phyloP scores from a whole-genome alignment of 1,140 invertebrate genomes.

The Hydropsyche tenuis region DNA sequence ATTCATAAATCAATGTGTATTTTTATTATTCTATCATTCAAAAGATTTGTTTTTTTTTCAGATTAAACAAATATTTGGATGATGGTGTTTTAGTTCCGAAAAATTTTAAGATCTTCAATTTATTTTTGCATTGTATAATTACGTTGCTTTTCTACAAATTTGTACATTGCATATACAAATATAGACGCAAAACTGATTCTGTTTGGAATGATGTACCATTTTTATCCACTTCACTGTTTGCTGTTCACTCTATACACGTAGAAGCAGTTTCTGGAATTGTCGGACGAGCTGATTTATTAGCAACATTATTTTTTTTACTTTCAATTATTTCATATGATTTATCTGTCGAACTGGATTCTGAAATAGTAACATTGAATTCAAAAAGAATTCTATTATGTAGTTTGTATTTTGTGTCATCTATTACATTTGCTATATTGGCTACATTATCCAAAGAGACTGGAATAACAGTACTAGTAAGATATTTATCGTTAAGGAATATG shows the following conservation, averaged over 20 bases:
- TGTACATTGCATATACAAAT: conserved; percentile 4
- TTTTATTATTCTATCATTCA: conserved; percentile 13
- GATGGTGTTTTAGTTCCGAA: conserved; percentile 65
- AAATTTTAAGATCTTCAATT: conserved; percentile 77
- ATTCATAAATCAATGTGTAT: background rate
- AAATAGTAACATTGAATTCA: background rate
- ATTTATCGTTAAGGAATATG: conserved; percentile 41
- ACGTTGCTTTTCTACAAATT: conserved; percentile 48
- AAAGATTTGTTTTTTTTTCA: background rate
- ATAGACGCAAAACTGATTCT: conserved; percentile 11
- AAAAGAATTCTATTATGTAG: conserved; percentile 26
- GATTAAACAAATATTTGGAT: conserved; percentile 66
- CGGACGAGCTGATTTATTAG: conserved; percentile 90
- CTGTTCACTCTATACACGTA: conserved; percentile 93
- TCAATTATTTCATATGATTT: conserved; percentile 70
- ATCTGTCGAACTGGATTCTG: conserved; percentile 51
- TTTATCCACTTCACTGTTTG: conserved; percentile 79
- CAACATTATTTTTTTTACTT: conserved; percentile 78
- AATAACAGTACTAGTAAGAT: conserved; percentile 83
- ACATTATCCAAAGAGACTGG: conserved; percentile 87
- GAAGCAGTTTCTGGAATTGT: conserved; percentile 94
- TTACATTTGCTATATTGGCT: conserved; percentile 14
- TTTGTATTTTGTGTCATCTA: conserved; percentile 14
- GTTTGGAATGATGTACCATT: conserved; percentile 57
- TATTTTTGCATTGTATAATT: conserved; percentile 70